Base-by-base conservation (phyloP, 1,140 invertebrate species). In the Odontomachus brunneus region DNA sequence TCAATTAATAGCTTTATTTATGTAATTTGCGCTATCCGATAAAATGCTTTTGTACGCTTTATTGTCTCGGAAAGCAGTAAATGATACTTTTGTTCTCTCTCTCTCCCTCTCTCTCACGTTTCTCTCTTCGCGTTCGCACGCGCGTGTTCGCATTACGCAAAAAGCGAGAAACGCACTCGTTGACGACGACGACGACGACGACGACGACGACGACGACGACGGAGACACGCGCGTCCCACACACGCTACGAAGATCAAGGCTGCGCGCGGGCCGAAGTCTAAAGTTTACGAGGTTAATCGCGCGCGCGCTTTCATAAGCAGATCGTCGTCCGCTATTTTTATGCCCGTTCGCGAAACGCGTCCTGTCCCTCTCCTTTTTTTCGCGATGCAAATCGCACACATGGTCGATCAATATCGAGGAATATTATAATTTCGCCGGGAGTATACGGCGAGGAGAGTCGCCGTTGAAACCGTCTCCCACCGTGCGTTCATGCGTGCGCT, bases 191-290 rank as follows among this genome's bases (percentile, higher is more conserved):
- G n/a, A n/a, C n/a, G n/a, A n/a, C n/a, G n/a, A n/a, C 29, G 5
- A 3, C 29, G 5, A 3, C 29, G 29, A 3, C 29, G 29, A 3
- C 26, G 38, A 69, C 71, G 81, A 17, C 55, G 19, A 44, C 14
- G 51, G 9, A 24, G n/a, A 7, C 17, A 62, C n/a, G 69, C 38
- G 44, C 78, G 26, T 66, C 81, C 81, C 49, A 86, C n/a, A 69
- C 81, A 38, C 84, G 49, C 59, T 29, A 12, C 9, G n/a, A 69
- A 71, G 62, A 83, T 85, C 84, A 74, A 86, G 85, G 85, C 49
- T 82, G 26, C 22, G 26, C 22, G 19, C 38, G 55, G 75, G 38
- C 19, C 75, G 49, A 74, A 74, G 78, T 82, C 69, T 26, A 74
- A 82, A 82, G 78, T 82, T 74, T 74, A 63, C 57, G 19, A 33